Evolutionary conservation across 2,888 invertebrate species (phyloP), one percentile per base, ranked within the genome.

Genomic region (Halocaridina rubra): DNA sequence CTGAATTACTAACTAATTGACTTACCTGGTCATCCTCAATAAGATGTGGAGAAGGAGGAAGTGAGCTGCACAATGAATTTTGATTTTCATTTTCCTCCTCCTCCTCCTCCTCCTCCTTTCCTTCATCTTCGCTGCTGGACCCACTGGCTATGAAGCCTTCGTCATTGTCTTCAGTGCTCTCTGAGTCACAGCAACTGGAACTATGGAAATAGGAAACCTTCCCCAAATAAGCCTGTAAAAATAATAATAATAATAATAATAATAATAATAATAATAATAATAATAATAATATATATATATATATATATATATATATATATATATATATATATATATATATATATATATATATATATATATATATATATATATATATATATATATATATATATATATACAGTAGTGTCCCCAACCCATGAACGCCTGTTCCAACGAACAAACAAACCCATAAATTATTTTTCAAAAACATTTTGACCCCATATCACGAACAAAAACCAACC

Each of bases 81-180:
- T 19, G 22, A 7, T 10, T 61, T 64, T 84, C 84, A 1, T 13
- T 61, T 0, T 84, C 84, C 30, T 84, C 77, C 16, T 16, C n/a
- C 7, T n/a, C 30, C 78, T 77, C 16, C 19, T 13, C 7, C 13
- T 78, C 77, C 22, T n/a, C 19, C 7, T 19, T 57, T 61, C 77
- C 78, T 1, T 22, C 61, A 0, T 84, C 84, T 32, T 84, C 84
- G 27, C 59, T 59, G 46, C 84, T 84, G 30, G 84, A 84, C 0
- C 84, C 78, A 61, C 84, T 84, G 64, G 84, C 84, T 1, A 78
- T 78, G 84, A 79, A 84, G 16, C 84, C 84, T 22, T 84, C 78
- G 72, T 84, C 84, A 24, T 72, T 84, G 72, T 78, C 78, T 30
- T 84, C 78, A 8, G 78, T 71, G 77, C 78, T 78, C 64, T 84